phyloP scores from a whole-genome alignment of 2,113 vertebrate genomes.

The Platanista minor region DNA sequence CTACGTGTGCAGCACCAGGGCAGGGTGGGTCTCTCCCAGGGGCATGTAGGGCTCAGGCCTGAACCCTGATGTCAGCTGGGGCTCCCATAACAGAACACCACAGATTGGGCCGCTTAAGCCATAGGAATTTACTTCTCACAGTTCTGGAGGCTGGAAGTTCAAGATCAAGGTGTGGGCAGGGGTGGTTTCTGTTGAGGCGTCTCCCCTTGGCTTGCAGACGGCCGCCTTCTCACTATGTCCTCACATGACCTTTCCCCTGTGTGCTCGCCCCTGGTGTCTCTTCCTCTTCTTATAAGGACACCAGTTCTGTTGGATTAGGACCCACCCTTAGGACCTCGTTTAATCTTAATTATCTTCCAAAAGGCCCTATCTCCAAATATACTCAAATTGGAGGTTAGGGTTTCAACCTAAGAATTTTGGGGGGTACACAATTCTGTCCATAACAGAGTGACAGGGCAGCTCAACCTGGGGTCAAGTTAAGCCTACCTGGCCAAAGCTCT shows the following conservation, averaged over 20 bases:
- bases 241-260: fast-evolving
- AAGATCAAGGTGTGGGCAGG: not conserved
- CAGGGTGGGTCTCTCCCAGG: not conserved
- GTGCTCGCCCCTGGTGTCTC: fast-evolving
- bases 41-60: not conserved
- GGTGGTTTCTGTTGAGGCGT: not conserved
- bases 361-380: not conserved
- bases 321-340: not conserved
- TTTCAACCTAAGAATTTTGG: not conserved
- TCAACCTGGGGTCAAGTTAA: not conserved
- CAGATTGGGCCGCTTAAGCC: fast-evolving
- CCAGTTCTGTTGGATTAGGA: not conserved
- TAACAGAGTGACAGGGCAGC: too few species aligned
- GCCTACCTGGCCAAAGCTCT: not conserved
- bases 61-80: not conserved
- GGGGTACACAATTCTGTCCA: not conserved
- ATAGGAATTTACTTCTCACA: not conserved
- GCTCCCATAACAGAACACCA: fast-evolving
- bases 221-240: fast-evolving
- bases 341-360: not conserved
- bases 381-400: not conserved
- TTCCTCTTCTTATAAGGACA: not conserved
- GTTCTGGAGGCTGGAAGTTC: not conserved
- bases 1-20: not conserved
- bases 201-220: not conserved